phyloP scores from a whole-genome alignment of 1,140 invertebrate genomes.

The Aleiodes sp. region DNA sequence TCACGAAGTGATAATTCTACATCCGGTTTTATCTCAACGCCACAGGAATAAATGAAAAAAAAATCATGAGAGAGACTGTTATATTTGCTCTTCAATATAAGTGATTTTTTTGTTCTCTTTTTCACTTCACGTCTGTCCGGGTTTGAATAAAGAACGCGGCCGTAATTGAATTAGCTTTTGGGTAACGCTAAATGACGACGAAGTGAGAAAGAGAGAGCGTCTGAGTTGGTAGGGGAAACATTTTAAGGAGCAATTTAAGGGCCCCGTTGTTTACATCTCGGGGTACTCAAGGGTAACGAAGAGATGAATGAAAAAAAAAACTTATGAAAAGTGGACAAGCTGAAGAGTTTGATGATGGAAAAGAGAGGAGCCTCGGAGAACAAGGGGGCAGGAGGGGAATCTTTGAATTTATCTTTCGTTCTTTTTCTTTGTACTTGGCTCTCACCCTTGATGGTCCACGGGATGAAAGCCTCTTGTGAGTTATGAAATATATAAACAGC shows the following conservation, averaged over 20 bases:
- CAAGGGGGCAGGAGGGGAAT: too few species aligned
- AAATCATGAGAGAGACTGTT: too few species aligned
- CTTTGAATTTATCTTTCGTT: too few species aligned
- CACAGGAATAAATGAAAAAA: too few species aligned
- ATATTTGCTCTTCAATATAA: too few species aligned
- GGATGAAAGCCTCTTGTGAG: conserved; percentile 31
- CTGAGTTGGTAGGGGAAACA: not conserved
- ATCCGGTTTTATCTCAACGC: too few species aligned
- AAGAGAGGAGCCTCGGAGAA: too few species aligned
- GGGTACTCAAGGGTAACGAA: not conserved
- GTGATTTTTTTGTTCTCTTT: too few species aligned
- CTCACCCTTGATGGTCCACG: conserved; percentile 17
- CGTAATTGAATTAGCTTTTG: conserved; percentile 42
- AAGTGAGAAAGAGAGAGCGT: not conserved
- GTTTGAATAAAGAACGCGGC: conserved; percentile 8
- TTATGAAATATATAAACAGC: conserved; percentile 60
- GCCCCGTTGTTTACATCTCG: conserved; percentile 2
- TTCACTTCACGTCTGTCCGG: too few species aligned
- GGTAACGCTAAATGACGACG: conserved; percentile 27
- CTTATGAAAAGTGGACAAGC: too few species aligned
- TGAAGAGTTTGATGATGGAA: not conserved
- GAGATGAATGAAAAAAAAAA: not conserved
- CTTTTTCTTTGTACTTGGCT: not conserved
- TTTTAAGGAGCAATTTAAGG: conserved; percentile 24
- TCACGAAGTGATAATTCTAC: too few species aligned